Base-by-base conservation (phyloP, 1,140 invertebrate genomes). In the Heliconius hewitsoni region DNA sequence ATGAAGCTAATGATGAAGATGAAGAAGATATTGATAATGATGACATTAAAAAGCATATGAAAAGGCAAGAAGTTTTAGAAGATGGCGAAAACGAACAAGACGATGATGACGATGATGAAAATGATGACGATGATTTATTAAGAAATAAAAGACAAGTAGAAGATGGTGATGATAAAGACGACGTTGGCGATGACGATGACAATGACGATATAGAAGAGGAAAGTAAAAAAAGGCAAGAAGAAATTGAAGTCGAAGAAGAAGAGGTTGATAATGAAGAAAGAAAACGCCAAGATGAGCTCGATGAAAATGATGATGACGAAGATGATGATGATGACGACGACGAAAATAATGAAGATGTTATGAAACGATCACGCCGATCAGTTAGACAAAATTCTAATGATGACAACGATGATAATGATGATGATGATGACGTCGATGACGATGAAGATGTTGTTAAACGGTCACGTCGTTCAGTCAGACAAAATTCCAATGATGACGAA, bases 211-310 rank as follows among this genome's bases (percentile, higher is more conserved):
- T 9, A 23, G 57, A 66, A 66, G 60, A 27, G 60, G 9, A 23
- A 27, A 30, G 23, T 8, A 66, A 30, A 23, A 66, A 27, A 27
- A 27, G 27, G 13, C 55, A 66, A 27, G 60, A 66, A 27, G 60
- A 66, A 66, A 9, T 23, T 9, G 60, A 66, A 66, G 60, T 9
- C 57, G 23, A 66, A 66, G 84, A 83, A 4, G 80, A 82, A 39
- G 73, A 84, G 57, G 57, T 78, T 3, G 66, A 81, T 27, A 76
- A 81, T 18, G 73, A 82, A 27, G 39, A 37, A 19, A 74, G 81
- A 34, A 75, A 82, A 71, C 78, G 76, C 16, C 71, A 73, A 8
- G 80, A 78, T 34, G 74, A 82, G 18, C 66, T 76, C 6, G n/a
- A 27, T 19, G 52, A 55, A 19, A 16, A 55, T 23, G 2, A 11